Evolutionary conservation across 64 coral and sea anemone species (phyloP).

Genomic region (Trachythela sp.): DNA sequence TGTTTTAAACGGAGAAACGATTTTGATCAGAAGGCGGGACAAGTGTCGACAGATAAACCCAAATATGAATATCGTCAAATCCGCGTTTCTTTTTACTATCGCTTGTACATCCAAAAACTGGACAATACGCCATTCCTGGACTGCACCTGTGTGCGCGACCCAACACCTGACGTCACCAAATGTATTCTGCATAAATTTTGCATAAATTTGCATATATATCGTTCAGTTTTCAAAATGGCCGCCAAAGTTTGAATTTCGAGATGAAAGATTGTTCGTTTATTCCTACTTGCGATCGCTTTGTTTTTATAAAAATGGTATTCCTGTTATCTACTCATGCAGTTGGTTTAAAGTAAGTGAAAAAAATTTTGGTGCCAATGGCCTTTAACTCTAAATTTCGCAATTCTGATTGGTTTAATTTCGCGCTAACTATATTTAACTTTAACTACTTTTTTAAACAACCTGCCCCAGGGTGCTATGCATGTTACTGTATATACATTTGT

Average conservation of each 20-base stretch:
- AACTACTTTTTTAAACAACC: too few species aligned
- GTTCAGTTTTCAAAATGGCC: neutral
- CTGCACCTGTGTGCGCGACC: neutral
- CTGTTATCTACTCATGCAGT: neutral
- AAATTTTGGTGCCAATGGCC: neutral
- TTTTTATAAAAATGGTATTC: neutral
- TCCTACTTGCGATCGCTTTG: neutral
- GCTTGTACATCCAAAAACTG: slow-evolving; percentile 24
- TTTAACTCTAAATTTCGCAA: too few species aligned
- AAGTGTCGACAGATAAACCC: too few species aligned
- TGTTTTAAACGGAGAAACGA: too few species aligned
- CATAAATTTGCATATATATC: slow-evolving; percentile 14
- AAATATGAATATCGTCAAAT: neutral
- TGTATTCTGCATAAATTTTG: slow-evolving; percentile 10
- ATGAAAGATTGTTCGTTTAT: neutral
- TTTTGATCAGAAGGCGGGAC: too few species aligned
- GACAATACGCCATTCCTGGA: neutral
- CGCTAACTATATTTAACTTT: too few species aligned
- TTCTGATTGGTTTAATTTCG: too few species aligned
- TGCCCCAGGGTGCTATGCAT: too few species aligned
- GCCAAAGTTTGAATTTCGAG: neutral
- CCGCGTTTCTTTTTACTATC: slow-evolving; percentile 6
- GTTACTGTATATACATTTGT: too few species aligned
- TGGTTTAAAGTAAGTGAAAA: neutral
- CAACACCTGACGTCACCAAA: slow-evolving; percentile 15